A percentile compares a stretch with the other conserved stretches of the same genome.
These are phyloP conservation scores for Rhynchopsitta pachyrhyncha DNA, from an alignment of 2,113 vertebrate species.

Conservation along the genomic window DNA sequence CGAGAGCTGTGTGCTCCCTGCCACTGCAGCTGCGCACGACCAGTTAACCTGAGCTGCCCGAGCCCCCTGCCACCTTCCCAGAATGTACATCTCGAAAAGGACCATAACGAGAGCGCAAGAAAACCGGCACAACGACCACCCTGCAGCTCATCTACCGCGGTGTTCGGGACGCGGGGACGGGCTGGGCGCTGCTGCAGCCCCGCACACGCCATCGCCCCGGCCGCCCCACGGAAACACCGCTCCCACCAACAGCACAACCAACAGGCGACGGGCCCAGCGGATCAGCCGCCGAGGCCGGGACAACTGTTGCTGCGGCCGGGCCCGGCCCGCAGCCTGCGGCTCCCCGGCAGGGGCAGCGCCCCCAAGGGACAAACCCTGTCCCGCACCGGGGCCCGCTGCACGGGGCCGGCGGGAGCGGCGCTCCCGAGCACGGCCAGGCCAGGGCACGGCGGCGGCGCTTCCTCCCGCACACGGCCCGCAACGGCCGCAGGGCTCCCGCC, in stretches of 20 bases:
- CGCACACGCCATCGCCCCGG: fast-evolving
- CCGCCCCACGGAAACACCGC: neutral
- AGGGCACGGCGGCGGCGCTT: neutral
- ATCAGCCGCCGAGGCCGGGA: neutral
- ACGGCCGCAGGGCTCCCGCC: neutral
- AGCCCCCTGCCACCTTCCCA: neutral
- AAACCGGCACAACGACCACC: neutral
- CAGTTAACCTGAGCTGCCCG: neutral
- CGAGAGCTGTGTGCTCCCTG: neutral
- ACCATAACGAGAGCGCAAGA: neutral
- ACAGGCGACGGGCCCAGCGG: neutral
- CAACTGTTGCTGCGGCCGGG: neutral
- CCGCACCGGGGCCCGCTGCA: neutral
- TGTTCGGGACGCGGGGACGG: neutral
- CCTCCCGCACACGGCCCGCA: neutral
- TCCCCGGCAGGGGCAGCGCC: neutral
- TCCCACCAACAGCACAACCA: neutral
- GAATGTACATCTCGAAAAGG: fast-evolving
- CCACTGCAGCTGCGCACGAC: neutral
- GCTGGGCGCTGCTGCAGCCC: neutral
- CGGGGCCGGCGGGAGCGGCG: too few species aligned
- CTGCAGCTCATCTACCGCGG: neutral
- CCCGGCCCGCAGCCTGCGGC: neutral
- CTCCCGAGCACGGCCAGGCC: neutral
- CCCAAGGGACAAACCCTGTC: neutral